A percentile compares a stretch with the other conserved stretches of the same genome.
phyloP scores from a whole-genome alignment of 2,888 invertebrate species.

The Nyleta sp. region DNA sequence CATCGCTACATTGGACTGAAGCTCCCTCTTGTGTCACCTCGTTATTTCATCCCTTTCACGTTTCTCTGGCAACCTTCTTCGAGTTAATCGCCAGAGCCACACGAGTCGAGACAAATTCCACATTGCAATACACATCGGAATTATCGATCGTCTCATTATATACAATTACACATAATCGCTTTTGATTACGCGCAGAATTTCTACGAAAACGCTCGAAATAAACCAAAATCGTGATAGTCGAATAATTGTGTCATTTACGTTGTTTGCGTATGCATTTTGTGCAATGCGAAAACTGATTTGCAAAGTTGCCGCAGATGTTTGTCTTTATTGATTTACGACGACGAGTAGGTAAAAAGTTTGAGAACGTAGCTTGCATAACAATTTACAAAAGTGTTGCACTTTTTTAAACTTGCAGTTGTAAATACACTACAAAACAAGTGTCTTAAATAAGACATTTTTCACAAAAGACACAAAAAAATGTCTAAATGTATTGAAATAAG shows the following conservation, averaged over 20 bases:
- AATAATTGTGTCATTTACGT: conserved; percentile 14
- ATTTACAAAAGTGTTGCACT: conserved; percentile 6
- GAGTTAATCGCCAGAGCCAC: conserved; percentile 20
- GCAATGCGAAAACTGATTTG: conserved; percentile 1
- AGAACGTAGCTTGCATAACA: neutral
- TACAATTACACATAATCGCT: conserved; percentile 22
- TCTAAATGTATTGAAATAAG: too few relatives aligned
- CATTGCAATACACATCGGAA: conserved; percentile 18
- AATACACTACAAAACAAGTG: too few relatives aligned
- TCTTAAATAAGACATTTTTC: too few relatives aligned
- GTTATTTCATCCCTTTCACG: conserved; percentile 39
- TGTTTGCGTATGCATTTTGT: neutral
- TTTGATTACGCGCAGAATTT: conserved; percentile 18
- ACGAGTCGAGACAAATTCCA: conserved; percentile 25
- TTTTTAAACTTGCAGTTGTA: conserved; percentile 15
- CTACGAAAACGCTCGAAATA: conserved; percentile 7
- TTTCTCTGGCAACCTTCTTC: conserved; percentile 30
- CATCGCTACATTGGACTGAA: conserved; percentile 33
- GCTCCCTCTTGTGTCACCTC: conserved; percentile 35
- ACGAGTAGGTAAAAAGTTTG: conserved; percentile 4
- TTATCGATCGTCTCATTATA: conserved; percentile 31
- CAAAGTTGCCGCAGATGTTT: conserved; percentile 1
- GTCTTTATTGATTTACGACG: neutral
- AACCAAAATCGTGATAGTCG: neutral
- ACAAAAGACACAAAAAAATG: too few relatives aligned